Evolutionary conservation across 2,113 vertebrate species (phyloP), one percentile per base, ranked within the genome.

Genomic region (Protobothrops mucrosquamatus): DNA sequence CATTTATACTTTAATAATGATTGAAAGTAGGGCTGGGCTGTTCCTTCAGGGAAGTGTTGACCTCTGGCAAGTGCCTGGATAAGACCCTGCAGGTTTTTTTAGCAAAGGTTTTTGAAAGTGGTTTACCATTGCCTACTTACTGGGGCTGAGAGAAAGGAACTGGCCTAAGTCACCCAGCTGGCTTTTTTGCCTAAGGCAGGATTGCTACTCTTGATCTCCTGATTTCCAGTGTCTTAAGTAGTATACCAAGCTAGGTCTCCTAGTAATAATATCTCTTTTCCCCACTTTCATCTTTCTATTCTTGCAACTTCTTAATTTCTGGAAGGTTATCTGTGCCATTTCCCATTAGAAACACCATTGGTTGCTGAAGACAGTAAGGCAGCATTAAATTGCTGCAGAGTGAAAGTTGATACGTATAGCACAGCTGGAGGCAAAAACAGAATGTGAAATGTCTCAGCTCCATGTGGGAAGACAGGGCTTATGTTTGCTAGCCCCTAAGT

Each of bases 381-480:
- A 57, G 52, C 86, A 39, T 54, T 3, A 52, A 94, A 64, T 86
- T 69, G 93, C 90, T 52, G 34, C 59, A 54, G 23, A 87, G 24
- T 20, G 43, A 89, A n/a, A 56, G 59, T 91, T 56, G 64, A 89
- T 92, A 74, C 92, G 89, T 86, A 61, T 59, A 93, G 90, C 89
- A 93, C 56, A 0, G 91, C 96, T 94, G 87, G 91, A 94, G 96
- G 96, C 96, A 87, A 87, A 91, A 95, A 89, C 92, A 93, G 89
- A 91, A 93, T 54, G 87, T 85, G 56, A 92, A 92, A 89, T 91
- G 29, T 85, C 1, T 5, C 48, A 87, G 29, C 88, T 89, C 51
- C 8, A 54, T 89, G 91, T 90, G 61, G n/a, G 46, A 69, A 61
- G 8, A 61, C 64, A 92, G 86, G 91, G 54, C 20, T 89, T 93